Base-by-base conservation (phyloP, 2,113 vertebrate genomes). In the Prunella himalayana region DNA sequence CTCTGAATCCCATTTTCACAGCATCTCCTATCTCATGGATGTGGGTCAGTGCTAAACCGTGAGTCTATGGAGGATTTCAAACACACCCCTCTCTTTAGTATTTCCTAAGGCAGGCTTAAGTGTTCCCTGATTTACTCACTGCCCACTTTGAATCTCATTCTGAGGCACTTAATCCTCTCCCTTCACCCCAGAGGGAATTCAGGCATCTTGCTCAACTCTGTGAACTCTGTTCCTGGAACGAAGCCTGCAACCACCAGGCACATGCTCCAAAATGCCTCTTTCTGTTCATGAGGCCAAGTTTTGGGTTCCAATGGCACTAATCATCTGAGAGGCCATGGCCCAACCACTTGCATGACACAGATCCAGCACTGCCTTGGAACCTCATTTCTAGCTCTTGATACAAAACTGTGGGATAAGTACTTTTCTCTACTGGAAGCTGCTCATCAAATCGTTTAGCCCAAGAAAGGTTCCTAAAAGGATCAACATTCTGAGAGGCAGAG, bases 61-160 rank as follows among this genome's bases (percentile, higher is more conserved):
- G 86, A 72, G 68, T 96, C 71, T 68, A 6, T n/a, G 51, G 80
- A 86, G 82, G 80, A 92, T 95, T 97, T 88, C 47, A 66, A 16
- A 65, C 19, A 51, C 63, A 44, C 56, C 51, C 64, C 35, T 84
- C 86, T 95, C 72, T 66, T 93, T 78, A 92, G 68, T 88, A 70
- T 92, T 75, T 96, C 95, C 95, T 93, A 84, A 94, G 96, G 94
- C 94, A 93, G 91, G 88, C 72, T 95, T 93, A 83, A 90, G 31
- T 81, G 83, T 86, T 94, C 86, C 80, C 76, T 92, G 76, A 81
- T 65, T 92, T 93, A 39, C 80, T 88, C 0, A 0, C 51, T 92
- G 92, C 86, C 76, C 86, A 56, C 91, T 92, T 78, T 96, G 80
- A 94, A 91, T 90, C 68, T 94, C 83, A 60, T 90, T 93, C 72